These are phyloP conservation scores for Lycocorax pyrrhopterus DNA, from an alignment of 2,113 vertebrate genomes.

Conservation along the genomic window DNA sequence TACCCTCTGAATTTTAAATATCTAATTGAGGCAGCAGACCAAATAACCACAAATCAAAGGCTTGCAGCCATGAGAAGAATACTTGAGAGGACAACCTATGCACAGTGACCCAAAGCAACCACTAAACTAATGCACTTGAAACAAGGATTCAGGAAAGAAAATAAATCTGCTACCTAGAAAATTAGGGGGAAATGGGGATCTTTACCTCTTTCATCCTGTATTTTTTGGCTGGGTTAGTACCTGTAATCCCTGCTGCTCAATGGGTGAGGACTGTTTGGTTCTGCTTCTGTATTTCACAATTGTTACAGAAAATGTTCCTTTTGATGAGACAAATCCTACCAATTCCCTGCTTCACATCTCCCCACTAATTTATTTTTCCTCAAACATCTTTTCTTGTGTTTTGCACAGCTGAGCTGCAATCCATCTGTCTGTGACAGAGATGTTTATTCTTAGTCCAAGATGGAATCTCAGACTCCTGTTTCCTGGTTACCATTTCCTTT, in stretches of 20 bases:
- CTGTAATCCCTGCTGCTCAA: not conserved
- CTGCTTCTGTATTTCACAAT: not conserved
- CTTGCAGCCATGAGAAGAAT: not conserved
- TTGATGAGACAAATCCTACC: not conserved
- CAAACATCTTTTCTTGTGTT: not conserved
- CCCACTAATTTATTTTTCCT: not conserved
- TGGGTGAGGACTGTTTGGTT: not conserved
- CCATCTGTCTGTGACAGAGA: conserved; percentile 1
- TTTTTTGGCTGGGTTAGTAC: not conserved
- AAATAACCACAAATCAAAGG: not conserved
- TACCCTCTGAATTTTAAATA: not conserved
- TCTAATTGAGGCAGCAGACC: not conserved
- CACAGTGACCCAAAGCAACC: not conserved
- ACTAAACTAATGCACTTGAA: not conserved
- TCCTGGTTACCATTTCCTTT: conserved; percentile 6
- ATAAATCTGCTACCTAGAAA: not conserved
- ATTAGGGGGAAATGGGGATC: not conserved
- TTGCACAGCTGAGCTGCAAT: not conserved
- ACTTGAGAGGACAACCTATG: not conserved
- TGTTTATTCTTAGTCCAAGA: conserved; percentile 22
- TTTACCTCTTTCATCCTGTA: not conserved
- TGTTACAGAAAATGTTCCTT: not conserved
- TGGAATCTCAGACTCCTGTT: not conserved
- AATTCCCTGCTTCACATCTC: not conserved
- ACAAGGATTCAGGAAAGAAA: not conserved